Evolutionary conservation across 2,888 invertebrate species (phyloP).

Genomic region (Nomada ferruginata): DNA sequence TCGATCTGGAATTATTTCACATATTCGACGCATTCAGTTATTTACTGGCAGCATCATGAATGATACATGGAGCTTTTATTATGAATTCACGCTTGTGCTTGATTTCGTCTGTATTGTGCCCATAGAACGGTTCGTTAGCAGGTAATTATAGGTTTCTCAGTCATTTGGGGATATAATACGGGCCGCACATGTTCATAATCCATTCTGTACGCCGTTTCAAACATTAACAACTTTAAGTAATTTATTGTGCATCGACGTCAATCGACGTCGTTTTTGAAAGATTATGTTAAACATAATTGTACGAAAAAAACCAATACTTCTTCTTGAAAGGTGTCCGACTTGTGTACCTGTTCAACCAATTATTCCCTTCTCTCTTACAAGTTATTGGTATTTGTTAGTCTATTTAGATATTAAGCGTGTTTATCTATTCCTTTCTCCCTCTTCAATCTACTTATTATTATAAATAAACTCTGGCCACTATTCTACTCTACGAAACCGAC

Average conservation of each 20-base stretch:
- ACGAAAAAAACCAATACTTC: not conserved
- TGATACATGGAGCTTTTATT: no score
- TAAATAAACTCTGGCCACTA: conserved; percentile 14
- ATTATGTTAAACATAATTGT: not conserved
- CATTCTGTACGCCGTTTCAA: no score
- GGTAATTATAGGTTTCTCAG: no score
- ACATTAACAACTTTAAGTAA: not conserved
- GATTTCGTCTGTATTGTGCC: not conserved
- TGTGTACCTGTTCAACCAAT: conserved; percentile 10
- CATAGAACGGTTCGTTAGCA: not conserved
- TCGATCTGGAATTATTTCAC: no score
- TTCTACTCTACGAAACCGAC: conserved; percentile 34
- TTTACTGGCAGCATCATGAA: no score
- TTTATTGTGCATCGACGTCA: no score
- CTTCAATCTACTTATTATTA: not conserved
- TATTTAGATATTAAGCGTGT: conserved; percentile 11
- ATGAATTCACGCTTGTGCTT: not conserved
- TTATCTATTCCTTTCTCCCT: conserved; percentile 1
- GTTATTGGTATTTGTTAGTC: not conserved
- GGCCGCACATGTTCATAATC: no score
- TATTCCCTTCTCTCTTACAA: not conserved
- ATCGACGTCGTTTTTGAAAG: conserved; percentile 22
- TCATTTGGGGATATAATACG: no score
- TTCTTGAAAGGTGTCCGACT: not conserved
- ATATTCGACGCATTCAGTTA: no score